Conservation (phyloP, 2,888 invertebrate species). For the Frankliniella fusca region DNA sequence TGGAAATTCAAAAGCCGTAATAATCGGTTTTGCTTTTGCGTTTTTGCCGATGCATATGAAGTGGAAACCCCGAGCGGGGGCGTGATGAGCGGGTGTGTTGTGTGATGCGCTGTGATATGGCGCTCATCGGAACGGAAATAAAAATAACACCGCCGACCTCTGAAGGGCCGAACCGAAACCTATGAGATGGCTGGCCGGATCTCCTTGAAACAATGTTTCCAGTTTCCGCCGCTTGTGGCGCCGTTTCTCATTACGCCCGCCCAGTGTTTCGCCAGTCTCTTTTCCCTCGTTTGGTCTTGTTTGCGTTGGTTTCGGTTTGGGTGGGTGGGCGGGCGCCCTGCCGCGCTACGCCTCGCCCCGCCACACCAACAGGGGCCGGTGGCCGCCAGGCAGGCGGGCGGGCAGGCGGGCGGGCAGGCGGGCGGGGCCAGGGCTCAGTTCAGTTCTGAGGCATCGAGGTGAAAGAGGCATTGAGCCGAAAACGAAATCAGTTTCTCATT, state of each 20-base stretch:
- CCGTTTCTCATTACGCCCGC: too few relatives aligned
- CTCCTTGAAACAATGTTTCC: too few relatives aligned
- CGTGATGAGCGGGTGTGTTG: neutral
- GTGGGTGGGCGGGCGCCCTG: neutral
- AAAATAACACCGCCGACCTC: too few relatives aligned
- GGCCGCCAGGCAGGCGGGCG: too few relatives aligned
- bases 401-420: too few relatives aligned
- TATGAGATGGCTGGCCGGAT: too few relatives aligned
- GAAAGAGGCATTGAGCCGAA: slow-evolving; percentile 7
- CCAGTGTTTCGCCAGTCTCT: too few relatives aligned
- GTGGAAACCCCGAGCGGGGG: neutral
- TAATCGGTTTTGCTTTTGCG: slow-evolving; percentile 20
- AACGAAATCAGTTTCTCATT: slow-evolving; percentile 20
- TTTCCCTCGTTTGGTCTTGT: neutral
- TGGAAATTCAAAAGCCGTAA: slow-evolving; percentile 12
- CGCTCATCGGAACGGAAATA: too few relatives aligned
- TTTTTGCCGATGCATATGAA: neutral
- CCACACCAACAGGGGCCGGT: neutral
- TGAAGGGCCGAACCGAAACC: too few relatives aligned
- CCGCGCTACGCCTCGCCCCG: neutral
- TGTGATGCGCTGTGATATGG: too few relatives aligned
- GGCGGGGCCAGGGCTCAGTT: too few relatives aligned
- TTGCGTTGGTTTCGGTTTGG: neutral
- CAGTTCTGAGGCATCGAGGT: neutral
- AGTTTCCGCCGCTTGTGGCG: too few relatives aligned